phyloP scores from a whole-genome alignment of 2,797 vertebrate species.

The Falco biarmicus region DNA sequence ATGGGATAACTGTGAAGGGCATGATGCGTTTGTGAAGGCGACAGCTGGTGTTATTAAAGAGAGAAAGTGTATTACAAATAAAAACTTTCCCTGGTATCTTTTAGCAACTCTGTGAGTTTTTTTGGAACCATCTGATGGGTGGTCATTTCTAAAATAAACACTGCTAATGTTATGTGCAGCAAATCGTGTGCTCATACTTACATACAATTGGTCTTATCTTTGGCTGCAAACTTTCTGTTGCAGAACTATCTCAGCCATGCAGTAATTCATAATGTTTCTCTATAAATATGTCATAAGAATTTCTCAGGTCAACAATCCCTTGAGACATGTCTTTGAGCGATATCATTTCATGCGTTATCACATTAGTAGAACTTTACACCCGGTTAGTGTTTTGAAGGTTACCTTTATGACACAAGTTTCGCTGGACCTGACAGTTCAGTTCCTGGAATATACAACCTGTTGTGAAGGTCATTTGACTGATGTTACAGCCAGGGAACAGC shows the following conservation, averaged over 20 bases:
- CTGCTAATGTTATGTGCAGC: neutral
- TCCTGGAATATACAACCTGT: neutral
- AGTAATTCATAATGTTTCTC: neutral
- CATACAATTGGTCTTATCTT: neutral
- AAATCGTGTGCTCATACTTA: neutral
- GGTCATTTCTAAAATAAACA: neutral
- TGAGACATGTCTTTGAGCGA: neutral
- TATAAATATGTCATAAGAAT: neutral
- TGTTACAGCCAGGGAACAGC: neutral
- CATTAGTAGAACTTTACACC: neutral
- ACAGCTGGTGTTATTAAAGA: conserved; percentile 44
- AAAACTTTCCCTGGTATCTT: conserved; percentile 33
- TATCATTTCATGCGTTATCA: neutral
- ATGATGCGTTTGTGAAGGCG: neutral
- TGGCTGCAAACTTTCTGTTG: neutral
- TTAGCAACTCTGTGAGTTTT: conserved; percentile 5
- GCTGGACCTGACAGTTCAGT: neutral
- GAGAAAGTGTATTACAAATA: conserved; percentile 21
- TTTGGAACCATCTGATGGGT: neutral
- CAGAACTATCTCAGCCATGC: neutral
- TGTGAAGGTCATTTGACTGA: neutral
- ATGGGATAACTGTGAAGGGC: conserved; percentile 39
- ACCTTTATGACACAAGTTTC: neutral
- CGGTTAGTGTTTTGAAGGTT: neutral
- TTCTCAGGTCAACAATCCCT: neutral